Evolutionary conservation across 2,888 invertebrate genomes (phyloP), one percentile per base, ranked within the genome.

Genomic region (Drosophila meridiana): DNA sequence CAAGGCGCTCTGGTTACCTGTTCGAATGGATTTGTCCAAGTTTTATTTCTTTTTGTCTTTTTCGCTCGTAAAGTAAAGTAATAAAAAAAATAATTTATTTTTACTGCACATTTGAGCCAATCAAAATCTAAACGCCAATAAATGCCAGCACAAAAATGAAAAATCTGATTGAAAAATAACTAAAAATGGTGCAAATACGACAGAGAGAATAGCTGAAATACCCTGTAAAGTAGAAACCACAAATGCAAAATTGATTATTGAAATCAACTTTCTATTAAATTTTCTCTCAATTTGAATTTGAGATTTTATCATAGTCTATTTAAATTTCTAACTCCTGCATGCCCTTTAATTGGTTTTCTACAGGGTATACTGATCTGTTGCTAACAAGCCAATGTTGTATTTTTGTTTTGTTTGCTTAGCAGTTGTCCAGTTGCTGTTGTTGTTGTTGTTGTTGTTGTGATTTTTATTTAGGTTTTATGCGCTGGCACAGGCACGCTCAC

Each of bases 71-170:
- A 20, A 3, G 69, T 52, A 48, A n/a, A 67, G 73, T 83, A 69
- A 88, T 83, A 80, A 83, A 83, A 70, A 71, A 72, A 72, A 82
- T 82, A 72, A 79, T 73, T 83, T 70, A 86, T 76, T 86, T 88
- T 79, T 67, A 66, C 47, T 66, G 63, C 85, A 70, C 73, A 82
- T 75, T 87, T 69, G 34, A 73, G 67, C 79, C 82, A 85, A 89
- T 85, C 89, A 85, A 89, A 73, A 84, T 79, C 77, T 71, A 89
- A 85, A 84, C 84, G 87, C 89, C 84, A 83, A 82, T 82, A 84
- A 84, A 78, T 76, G 86, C 86, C 76, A 77, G 64, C 26, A 45
- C 28, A 69, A 45, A 80, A 82, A 77, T 71, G 69, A 80, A 80
- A 89, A 84, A 76, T 72, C 72, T 63, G 76, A 86, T 84, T 78